Base-by-base conservation (phyloP, 2,113 vertebrate genomes). In the Actenoides hombroni region DNA sequence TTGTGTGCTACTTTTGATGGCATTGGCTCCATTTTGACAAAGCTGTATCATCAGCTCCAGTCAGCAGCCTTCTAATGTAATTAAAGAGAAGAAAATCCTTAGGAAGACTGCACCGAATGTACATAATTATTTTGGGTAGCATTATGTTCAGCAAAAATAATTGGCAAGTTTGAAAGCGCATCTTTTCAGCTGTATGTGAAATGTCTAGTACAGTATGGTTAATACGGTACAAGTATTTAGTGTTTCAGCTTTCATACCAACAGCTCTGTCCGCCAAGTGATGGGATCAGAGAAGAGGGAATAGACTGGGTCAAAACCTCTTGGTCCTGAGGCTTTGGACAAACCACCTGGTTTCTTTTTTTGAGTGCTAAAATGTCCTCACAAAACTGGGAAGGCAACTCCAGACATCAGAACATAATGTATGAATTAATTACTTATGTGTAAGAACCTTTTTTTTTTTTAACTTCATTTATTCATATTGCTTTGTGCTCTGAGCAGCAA, bases 121-220 rank as follows among this genome's bases (percentile, higher is more conserved):
- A 46, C 78, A 88, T 83, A 74, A 20, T 95, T 86, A 74, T 92
- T 95, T 65, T n/a, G 80, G 64, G 69, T 77, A 84, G 44, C 35
- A 20, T 95, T 80, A 67, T 91, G 64, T 82, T 79, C 48, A 53
- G 87, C 42, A 56, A 64, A 97, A 93, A 93, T 96, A 97, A 96
- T 96, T 94, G 95, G 86, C 86, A 69, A 71, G 68, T 73, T 57
- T 42, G 82, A 73, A 77, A 60, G 86, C 51, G 46, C 57, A n/a
- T 77, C 49, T 91, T 94, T 83, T 78, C 75, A 86, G 70, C 60
- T 57, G 5, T 76, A 21, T 73, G 44, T 53, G 20, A 59, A 54
- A 77, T 92, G 40, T 53, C 85, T 91, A 39, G 6, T 28, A 21
- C 31, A 60, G 28, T 10, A 26, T 29, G 71, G 83, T 40, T 59